A percentile compares a stretch with the other conserved stretches of the same genome.
These are phyloP conservation scores for Dasyprocta punctata DNA, from an alignment of 2,113 vertebrate species.

Conservation along the genomic window DNA sequence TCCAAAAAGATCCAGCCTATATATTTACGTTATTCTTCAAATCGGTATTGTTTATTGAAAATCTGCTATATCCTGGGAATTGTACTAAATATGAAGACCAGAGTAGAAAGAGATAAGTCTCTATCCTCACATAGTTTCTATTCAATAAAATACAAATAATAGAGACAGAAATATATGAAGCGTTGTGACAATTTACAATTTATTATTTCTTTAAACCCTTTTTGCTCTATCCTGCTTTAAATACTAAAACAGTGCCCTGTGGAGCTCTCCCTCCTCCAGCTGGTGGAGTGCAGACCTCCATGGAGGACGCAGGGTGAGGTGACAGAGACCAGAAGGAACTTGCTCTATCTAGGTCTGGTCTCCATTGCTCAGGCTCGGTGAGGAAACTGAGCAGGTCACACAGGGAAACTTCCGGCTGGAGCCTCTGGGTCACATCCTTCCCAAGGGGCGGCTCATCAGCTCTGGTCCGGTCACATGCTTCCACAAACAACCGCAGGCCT, in stretches of 20 bases:
- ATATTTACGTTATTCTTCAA: not conserved
- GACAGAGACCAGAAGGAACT: not conserved
- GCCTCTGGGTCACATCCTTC: accelerated
- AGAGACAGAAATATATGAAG: not conserved
- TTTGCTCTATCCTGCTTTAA: not conserved
- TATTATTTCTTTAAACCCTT: not conserved
- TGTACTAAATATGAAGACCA: not conserved
- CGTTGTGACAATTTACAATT: not conserved
- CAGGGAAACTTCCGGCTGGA: too few relatives aligned
- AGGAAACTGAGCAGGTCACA: not conserved
- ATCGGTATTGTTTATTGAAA: not conserved
- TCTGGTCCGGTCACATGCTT: not conserved
- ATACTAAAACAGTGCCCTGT: not conserved
- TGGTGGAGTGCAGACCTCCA: not conserved
- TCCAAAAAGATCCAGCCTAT: not conserved
- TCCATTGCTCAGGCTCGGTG: not conserved
- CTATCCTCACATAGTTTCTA: not conserved
- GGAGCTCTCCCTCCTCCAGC: not conserved
- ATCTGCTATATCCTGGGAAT: not conserved
- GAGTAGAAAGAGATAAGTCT: not conserved
- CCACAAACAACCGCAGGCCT: not conserved
- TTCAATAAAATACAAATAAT: not conserved
- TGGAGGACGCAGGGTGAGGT: not conserved
- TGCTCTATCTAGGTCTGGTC: not conserved
- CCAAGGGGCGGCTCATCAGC: too few relatives aligned